Percentiles rank a stretch among this genome's conserved stretches.
Evolutionary conservation across 2,113 vertebrate genomes (phyloP).

Genomic region (Etheostoma spectabile): DNA sequence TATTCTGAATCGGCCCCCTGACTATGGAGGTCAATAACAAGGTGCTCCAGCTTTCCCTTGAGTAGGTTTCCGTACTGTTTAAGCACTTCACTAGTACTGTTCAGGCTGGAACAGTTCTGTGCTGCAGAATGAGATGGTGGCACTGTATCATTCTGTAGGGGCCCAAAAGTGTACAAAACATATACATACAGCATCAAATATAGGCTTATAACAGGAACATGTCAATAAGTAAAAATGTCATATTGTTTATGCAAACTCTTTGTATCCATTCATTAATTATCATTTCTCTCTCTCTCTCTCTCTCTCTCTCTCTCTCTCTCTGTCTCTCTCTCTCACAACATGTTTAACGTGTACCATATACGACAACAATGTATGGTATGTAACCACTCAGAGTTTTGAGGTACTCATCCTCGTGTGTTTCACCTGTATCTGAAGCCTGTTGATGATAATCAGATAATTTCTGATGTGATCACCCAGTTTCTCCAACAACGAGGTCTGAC

Average conservation of each 20-base stretch:
- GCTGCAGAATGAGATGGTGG: background rate
- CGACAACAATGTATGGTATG: background rate
- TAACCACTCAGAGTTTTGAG: background rate
- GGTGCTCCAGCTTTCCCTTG: conserved; percentile 51
- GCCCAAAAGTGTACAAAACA: background rate
- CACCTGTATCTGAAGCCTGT: conserved; percentile 36
- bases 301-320: too few relatives aligned
- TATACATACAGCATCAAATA: too few relatives aligned
- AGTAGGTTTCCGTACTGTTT: conserved; percentile 23
- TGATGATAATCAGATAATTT: conserved; percentile 52
- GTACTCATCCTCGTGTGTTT: background rate
- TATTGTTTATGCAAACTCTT: background rate
- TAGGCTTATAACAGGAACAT: background rate
- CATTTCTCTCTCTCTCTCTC: background rate
- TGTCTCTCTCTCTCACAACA: too few relatives aligned
- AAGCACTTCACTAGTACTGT: conserved; percentile 8
- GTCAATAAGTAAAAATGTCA: background rate
- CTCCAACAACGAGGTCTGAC: conserved; percentile 27
- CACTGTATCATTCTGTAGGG: conserved; percentile 37
- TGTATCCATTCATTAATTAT: background rate
- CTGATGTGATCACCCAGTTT: conserved; percentile 6
- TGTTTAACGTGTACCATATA: background rate
- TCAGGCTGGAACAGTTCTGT: conserved; percentile 20
- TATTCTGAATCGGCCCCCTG: too few relatives aligned
- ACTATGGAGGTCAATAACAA: conserved; percentile 22